Conservation (phyloP, 2,888 invertebrate genomes). For the Lepeophtheirus nordmannii region DNA sequence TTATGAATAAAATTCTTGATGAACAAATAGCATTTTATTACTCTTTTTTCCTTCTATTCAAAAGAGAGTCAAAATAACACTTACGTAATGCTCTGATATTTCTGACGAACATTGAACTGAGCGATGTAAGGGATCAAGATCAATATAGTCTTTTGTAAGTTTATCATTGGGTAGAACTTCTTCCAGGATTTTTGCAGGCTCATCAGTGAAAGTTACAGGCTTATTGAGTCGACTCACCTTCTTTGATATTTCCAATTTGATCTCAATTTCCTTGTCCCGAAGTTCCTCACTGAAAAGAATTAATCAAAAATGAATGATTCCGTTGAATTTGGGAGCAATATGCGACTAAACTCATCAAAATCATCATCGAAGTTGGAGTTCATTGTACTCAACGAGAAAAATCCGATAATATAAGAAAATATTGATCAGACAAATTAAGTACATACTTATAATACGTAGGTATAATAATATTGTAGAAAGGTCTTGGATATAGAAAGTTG, state of each 20-base stretch:
- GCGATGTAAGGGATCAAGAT: constrained; percentile 34
- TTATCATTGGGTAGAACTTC: constrained; percentile 35
- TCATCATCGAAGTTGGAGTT: no score
- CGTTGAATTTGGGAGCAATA: no score
- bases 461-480: no score
- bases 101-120: constrained; percentile 36
- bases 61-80: not conserved
- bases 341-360: no score
- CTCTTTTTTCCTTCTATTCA: not conserved
- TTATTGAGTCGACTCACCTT: constrained; percentile 36
- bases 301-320: no score
- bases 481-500: no score
- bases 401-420: no score
- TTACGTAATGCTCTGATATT: constrained; percentile 37
- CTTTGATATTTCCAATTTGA: constrained; percentile 37
- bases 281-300: constrained; percentile 21
- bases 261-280: constrained; percentile 33
- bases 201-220: constrained; percentile 36
- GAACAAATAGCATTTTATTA: no score
- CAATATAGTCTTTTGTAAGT: constrained; percentile 33
- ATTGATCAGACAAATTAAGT: no score
- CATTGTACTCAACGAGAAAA: no score
- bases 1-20: no score
- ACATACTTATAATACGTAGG: no score
- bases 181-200: constrained; percentile 36